Conservation (phyloP, 2,888 invertebrate species). For the Cenopis cana region DNA sequence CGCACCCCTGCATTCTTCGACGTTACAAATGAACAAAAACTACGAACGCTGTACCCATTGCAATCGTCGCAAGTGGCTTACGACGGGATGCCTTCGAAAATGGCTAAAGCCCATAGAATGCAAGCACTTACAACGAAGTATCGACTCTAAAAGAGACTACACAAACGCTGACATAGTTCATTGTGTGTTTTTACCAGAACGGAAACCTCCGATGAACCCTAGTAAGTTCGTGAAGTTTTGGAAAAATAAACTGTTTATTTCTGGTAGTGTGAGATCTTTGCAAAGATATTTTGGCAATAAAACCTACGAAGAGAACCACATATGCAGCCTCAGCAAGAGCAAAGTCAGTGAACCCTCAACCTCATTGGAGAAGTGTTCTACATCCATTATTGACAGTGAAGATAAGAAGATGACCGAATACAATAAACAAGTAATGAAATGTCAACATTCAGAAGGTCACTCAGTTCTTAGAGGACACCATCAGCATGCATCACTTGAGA, state of each 20-base stretch:
- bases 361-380: conserved; percentile 63
- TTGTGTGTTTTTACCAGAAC: conserved; percentile 74
- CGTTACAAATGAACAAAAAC: conserved; percentile 74
- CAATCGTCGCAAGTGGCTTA: conserved; percentile 79
- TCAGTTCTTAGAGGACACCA: conserved; percentile 78
- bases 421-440: conserved; percentile 67
- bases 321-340: conserved; percentile 66
- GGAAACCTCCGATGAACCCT: conserved; percentile 68
- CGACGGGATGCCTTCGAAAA: conserved; percentile 79
- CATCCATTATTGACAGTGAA: conserved; percentile 57
- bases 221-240: conserved; percentile 80
- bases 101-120: conserved; percentile 82
- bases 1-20: background rate
- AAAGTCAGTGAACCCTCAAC: conserved; percentile 62
- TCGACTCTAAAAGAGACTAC: conserved; percentile 76
- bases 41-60: conserved; percentile 80
- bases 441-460: conserved; percentile 77
- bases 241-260: conserved; percentile 78
- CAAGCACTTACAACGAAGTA: conserved; percentile 80
- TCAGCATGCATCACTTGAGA: conserved; percentile 75
- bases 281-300: conserved; percentile 78
- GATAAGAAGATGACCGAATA: conserved; percentile 63
- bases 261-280: conserved; percentile 76
- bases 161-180: conserved; percentile 75
- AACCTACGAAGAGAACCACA: conserved; percentile 65